A percentile compares a stretch with the other conserved stretches of the same genome.
These are phyloP conservation scores for Eupithecia pulchellata DNA, from an alignment of 2,888 invertebrate genomes.

Conservation along the genomic window DNA sequence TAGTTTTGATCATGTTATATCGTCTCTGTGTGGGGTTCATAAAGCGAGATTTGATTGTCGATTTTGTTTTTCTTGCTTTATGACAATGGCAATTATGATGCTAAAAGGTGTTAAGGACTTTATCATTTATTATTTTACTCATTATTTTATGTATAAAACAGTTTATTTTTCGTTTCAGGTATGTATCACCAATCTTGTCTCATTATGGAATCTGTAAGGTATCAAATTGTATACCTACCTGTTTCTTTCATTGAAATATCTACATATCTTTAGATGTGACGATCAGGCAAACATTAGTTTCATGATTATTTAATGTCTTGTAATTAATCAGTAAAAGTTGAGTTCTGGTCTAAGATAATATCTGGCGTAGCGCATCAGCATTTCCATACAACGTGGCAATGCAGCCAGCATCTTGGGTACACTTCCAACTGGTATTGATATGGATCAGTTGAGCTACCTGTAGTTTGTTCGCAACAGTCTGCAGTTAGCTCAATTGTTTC, in stretches of 20 bases:
- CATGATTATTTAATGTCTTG: neutral
- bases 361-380: too few species aligned
- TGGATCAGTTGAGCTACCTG: too few species aligned
- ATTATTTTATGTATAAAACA: neutral
- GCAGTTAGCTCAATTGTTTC: too few species aligned
- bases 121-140: neutral
- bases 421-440: too few species aligned
- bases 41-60: neutral
- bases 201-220: neutral
- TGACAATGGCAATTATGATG: neutral
- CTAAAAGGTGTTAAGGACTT: neutral
- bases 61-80: neutral
- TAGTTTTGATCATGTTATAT: slow-evolving; percentile 63
- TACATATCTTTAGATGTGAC: neutral
- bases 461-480: too few species aligned
- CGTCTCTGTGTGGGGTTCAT: neutral
- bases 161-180: neutral
- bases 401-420: too few species aligned
- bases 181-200: neutral
- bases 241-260: neutral
- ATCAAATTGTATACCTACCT: neutral
- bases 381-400: too few species aligned
- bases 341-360: too few species aligned
- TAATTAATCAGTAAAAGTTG: too few species aligned
- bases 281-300: neutral